A percentile compares a stretch with the other conserved stretches of the same genome.
phyloP scores from a whole-genome alignment of 1,140 invertebrate species.

The Portunus trituberculatus region DNA sequence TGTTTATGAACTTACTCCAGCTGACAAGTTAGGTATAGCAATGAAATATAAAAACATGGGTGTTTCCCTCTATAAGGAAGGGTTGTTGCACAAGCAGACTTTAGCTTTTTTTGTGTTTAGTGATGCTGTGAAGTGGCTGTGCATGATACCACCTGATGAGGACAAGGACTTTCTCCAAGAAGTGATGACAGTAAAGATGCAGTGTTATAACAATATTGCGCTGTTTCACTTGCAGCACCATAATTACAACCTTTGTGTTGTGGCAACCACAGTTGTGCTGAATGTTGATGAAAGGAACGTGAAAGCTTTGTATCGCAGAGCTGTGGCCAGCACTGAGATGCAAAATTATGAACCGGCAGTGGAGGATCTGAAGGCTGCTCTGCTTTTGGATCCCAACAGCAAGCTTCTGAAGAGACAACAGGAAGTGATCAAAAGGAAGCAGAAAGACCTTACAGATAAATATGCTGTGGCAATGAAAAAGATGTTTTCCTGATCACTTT shows the following conservation, averaged over 20 bases:
- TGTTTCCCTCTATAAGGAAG: conserved; percentile 55
- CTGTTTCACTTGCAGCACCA: conserved; percentile 36
- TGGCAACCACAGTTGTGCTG: conserved; percentile 34
- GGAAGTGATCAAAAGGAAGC: conserved; percentile 44
- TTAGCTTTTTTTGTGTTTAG: conserved; percentile 53
- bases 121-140: conserved; percentile 57
- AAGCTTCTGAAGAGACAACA: conserved; percentile 37
- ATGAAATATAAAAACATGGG: conserved; percentile 55
- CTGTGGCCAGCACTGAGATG: conserved; percentile 62
- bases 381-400: conserved; percentile 50
- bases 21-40: conserved; percentile 46
- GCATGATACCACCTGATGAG: conserved; percentile 49
- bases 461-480: conserved; percentile 66
- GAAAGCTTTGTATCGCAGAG: conserved; percentile 53
- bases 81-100: conserved; percentile 13
- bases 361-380: conserved; percentile 47
- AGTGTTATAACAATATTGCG: conserved; percentile 66
- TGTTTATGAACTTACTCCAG: conserved; percentile 32
- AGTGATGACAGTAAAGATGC: conserved; percentile 44
- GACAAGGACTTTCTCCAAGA: conserved; percentile 36
- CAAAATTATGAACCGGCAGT: conserved; percentile 61
- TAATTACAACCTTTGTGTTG: conserved; percentile 36
- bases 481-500: conserved; percentile 26
- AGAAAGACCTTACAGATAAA: conserved; percentile 42
- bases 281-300: conserved; percentile 32